A percentile compares a stretch with the other conserved stretches of the same genome.
phyloP scores from a whole-genome alignment of 2,113 vertebrate genomes.

The Hyperopisus bebe region DNA sequence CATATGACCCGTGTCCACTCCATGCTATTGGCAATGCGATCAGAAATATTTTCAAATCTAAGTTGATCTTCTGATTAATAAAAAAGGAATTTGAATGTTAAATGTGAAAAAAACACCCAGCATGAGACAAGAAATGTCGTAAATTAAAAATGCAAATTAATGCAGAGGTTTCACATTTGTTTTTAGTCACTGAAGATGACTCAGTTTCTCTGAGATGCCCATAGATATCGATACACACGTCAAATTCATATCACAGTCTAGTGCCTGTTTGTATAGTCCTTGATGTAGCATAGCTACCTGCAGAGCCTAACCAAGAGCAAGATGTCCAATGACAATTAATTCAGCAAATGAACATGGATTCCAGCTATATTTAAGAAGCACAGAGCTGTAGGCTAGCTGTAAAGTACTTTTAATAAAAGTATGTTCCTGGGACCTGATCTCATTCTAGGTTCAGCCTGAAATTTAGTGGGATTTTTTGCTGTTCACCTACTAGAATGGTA shows the following conservation, averaged over 20 bases:
- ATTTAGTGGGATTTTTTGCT: background rate
- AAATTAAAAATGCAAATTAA: background rate
- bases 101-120: background rate
- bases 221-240: background rate
- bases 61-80: background rate
- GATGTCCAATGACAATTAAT: background rate
- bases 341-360: background rate
- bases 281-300: background rate
- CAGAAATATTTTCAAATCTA: background rate
- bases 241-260: background rate
- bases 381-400: background rate
- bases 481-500: background rate
- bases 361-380: background rate
- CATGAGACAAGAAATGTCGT: background rate
- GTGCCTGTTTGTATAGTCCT: background rate
- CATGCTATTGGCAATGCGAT: background rate
- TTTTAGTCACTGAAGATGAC: background rate
- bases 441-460: background rate
- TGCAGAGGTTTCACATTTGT: background rate
- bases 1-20: background rate
- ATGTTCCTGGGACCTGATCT: background rate
- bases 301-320: background rate
- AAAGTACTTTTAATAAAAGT: background rate
- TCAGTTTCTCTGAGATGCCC: background rate
- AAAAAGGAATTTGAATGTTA: background rate